These are phyloP conservation scores for Heliocidaris tuberculata DNA, from an alignment of 35 echinoderm and acorn worm genomes.

Conservation along the genomic window DNA sequence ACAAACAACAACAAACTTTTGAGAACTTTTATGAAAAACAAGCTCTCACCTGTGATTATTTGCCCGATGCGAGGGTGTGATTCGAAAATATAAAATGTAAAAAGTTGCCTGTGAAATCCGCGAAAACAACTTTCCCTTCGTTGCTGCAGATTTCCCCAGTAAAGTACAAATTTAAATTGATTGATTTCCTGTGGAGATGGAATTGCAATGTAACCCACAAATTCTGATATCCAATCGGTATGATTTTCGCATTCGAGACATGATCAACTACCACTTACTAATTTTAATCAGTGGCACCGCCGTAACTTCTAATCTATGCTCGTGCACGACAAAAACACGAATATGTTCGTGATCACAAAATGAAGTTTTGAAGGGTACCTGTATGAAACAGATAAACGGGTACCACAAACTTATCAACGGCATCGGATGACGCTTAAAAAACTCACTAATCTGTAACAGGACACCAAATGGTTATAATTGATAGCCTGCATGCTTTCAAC, in stretches of 20 bases:
- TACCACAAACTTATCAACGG: background rate
- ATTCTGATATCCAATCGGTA: background rate
- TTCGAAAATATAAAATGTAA: too few species aligned
- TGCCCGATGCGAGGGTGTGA: too few species aligned
- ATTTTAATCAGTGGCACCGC: background rate
- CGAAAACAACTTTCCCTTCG: too few species aligned
- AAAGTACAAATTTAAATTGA: too few species aligned
- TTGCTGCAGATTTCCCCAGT: too few species aligned
- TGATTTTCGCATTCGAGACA: background rate
- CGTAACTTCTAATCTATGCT: background rate
- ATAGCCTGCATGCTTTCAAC: slow-evolving; percentile 17
- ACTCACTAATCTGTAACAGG: slow-evolving; percentile 6
- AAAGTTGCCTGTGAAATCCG: too few species aligned
- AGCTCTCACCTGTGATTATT: too few species aligned
- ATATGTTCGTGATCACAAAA: background rate
- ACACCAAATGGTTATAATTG: slow-evolving; percentile 9
- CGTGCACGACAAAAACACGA: background rate
- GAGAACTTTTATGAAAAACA: too few species aligned
- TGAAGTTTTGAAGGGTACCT: background rate
- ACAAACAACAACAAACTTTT: too few species aligned
- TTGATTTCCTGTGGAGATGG: too few species aligned
- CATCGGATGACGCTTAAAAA: background rate
- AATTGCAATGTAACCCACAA: background rate
- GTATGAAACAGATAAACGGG: background rate
- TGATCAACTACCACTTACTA: background rate